Base-by-base conservation (phyloP, 1,140 invertebrate species). In the Aricia agestis region DNA sequence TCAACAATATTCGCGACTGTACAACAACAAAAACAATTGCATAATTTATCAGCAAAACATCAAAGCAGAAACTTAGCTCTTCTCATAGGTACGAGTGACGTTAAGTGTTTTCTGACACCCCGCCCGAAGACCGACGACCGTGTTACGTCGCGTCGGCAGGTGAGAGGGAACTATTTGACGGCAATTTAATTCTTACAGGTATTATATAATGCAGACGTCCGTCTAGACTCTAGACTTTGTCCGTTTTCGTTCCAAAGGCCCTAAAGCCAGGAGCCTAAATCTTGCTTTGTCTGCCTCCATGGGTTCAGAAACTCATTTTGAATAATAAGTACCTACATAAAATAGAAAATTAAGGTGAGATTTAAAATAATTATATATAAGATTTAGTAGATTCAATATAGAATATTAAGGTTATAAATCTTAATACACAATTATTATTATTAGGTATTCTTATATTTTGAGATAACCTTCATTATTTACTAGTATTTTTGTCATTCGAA, bases 21-120 rank as follows among this genome's bases (percentile, higher is more conserved):
- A 36, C 36, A 9, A 36, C 5, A 52, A 52, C 45, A 52, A 15
- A 52, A 52, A 68, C 25, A 68, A 18, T 41, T 42, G 42, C 66
- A 67, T 41, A 36, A 10, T n/a, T 68, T 36, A 36, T n/a, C n/a
- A n/a, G 17, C 15, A 31, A 25, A 42, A 68, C 25, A 32, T 57
- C 70, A 76, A 72, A 68, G 68, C 13, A n/a, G 31, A 68, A 74
- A 72, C 68, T 75, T 72, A 19, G 66, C 68, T 74, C 59, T 68
- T 70, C 66, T 67, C 73, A 76, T 72, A 72, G 72, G 75, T 52
- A 74, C 68, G 61, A 32, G 66, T 65, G 72, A 74, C 66, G 72
- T 69, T 74, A 72, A 76, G 73, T 76, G 73, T 68, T 74, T 76
- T 72, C 66, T 68, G 71, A 74, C 68, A 69, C 68, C 41, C 41